phyloP scores from a whole-genome alignment of 2,888 invertebrate species.

The Priocnemis perturbator region DNA sequence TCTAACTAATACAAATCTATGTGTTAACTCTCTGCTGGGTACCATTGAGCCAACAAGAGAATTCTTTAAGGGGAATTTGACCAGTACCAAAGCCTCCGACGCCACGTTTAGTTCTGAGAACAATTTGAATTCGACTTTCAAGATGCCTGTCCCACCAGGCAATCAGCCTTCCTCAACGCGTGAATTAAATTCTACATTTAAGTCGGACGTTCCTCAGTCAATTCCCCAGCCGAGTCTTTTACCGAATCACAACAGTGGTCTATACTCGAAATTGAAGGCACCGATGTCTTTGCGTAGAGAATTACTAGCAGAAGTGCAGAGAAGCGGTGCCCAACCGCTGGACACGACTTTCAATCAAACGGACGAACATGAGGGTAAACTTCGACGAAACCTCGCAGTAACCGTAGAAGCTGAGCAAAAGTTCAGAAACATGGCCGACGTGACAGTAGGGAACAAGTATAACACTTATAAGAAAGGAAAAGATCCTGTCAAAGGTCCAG shows the following conservation, averaged over 20 bases:
- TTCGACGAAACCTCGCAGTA: neutral
- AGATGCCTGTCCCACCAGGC: conserved; percentile 23
- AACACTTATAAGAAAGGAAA: conserved; percentile 62
- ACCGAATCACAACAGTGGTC: neutral
- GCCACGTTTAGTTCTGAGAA: neutral
- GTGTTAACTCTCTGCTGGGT: too few relatives aligned
- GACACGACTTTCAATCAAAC: conserved; percentile 52
- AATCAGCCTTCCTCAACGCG: conserved; percentile 39
- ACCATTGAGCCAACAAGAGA: too few relatives aligned
- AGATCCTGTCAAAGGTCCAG: conserved; percentile 20
- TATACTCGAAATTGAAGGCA: conserved; percentile 33
- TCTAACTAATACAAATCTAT: too few relatives aligned
- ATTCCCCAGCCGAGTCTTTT: conserved; percentile 21
- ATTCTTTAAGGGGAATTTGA: too few relatives aligned
- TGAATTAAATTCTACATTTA: conserved; percentile 26
- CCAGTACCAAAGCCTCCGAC: too few relatives aligned
- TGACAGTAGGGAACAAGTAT: conserved; percentile 54
- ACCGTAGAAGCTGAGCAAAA: neutral
- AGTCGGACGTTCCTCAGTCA: conserved; percentile 14
- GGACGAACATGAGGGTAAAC: conserved; percentile 27
- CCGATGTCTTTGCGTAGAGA: conserved; percentile 57
- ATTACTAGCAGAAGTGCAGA: conserved; percentile 59
- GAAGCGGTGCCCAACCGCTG: conserved; percentile 48
- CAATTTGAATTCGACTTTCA: conserved; percentile 43
- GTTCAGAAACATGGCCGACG: conserved; percentile 23